Evolutionary conservation across 2,113 vertebrate species (phyloP).

Genomic region (Cheirogaleus medius): DNA sequence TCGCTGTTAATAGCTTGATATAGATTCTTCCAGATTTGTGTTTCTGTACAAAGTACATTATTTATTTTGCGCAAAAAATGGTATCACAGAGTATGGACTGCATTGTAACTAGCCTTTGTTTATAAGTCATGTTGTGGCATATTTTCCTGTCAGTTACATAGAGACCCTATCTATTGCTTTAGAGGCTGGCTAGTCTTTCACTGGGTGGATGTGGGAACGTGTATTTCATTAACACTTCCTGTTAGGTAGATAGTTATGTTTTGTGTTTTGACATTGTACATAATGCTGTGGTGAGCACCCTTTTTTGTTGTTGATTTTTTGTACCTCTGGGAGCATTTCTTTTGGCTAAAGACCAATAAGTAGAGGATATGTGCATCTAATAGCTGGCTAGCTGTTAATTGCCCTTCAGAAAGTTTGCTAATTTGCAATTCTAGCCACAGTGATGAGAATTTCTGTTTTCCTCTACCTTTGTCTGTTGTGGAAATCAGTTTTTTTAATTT

Average conservation of each 20-base stretch:
- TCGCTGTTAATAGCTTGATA: background rate
- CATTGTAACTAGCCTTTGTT: background rate
- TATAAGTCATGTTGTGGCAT: background rate
- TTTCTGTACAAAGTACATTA: background rate
- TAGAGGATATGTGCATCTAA: background rate
- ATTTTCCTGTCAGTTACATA: background rate
- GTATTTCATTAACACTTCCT: background rate
- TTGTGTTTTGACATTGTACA: background rate
- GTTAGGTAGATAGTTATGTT: background rate
- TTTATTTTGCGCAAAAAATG: background rate
- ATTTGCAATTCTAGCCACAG: background rate
- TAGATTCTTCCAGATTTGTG: background rate
- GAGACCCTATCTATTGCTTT: background rate
- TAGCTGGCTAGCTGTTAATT: background rate
- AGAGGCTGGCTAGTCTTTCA: background rate
- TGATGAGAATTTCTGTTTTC: background rate
- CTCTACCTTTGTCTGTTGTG: background rate
- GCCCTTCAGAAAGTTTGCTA: background rate
- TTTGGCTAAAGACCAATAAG: background rate
- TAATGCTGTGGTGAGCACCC: background rate
- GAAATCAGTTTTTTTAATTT: conserved; percentile 14
- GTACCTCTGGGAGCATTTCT: background rate
- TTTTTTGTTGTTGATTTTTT: background rate
- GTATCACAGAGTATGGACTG: background rate
- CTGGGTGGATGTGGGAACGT: background rate